Base-by-base conservation (phyloP, 92 coral and sea anemone genomes). In the Zoanthus solanderi region DNA sequence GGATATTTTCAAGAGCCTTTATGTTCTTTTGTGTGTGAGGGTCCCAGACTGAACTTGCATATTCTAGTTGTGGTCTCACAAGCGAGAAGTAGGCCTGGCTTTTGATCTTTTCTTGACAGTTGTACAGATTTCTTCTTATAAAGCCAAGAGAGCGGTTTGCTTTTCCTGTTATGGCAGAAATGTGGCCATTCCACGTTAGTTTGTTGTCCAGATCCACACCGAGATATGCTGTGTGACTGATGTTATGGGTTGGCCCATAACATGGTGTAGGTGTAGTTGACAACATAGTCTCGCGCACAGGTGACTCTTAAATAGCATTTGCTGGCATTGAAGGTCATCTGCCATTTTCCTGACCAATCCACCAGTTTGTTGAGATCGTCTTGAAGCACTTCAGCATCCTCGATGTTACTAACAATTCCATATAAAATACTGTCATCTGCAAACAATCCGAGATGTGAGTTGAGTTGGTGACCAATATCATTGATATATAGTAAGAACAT, bases 321-420 rank as follows among this genome's bases (percentile, higher is more conserved):
- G 76, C 76, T 71, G 76, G 56, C 56, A 52, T 42, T 23, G 23
- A 23, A 23, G 23, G 23, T 0, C 23, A 23, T 23, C 23, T 71
- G 76, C 76, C 76, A 71, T 71, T 71, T 71, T 71, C 7, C 76
- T 18, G 46, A 32, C 76, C 76, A 71, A 29, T 71, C 76, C 7
- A 71, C 47, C 32, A 10, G 76, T 32, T 71, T 71, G 47, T 71
- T 52, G 56, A 52, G 11, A 52, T 52, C 11, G 56, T 52, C 56
- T 52, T 52, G 11, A 52, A 52, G 56, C 56, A 52, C 56, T 52
- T 52, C 56, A 52, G 37, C 76, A 71, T 32, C 76, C 76, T 71
- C 32, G 76, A 71, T 71, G 76, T 71, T 29, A 71, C 76, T 71
- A 30, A 71, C 76, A 71, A 71, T 71, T 34, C 76, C 76, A 71